Base-by-base conservation (phyloP, 2,888 invertebrate species). In the Aradus depressus region DNA sequence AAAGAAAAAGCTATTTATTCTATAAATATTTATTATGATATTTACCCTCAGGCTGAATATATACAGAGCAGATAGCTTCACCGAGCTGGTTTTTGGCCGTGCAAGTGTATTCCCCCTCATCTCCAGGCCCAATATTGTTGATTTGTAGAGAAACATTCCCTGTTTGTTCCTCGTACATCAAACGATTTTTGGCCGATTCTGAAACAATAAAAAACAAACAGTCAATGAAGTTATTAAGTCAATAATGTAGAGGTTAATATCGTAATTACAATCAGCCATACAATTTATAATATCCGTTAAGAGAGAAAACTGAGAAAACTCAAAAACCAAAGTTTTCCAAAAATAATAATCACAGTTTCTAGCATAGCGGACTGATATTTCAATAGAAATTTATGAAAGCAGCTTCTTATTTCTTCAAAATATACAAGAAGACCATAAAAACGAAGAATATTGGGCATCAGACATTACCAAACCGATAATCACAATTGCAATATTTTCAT, bases 21-120 rank as follows among this genome's bases (percentile, higher is more conserved):
- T 48, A 19, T 3, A 14, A 14, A 10, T 28, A 23, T 3, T 26
- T 16, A 10, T 19, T 26, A 25, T n/a, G 19, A 35, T 2, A 6
- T 44, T 10, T 59, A 60, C 88, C 87, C 70, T 92, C 91, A 3
- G 91, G 90, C 67, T 91, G 89, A 61, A 92, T 92, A 68, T 84
- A 90, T 47, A 92, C 91, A 54, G 91, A 91, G 71, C 92, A 93
- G 64, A 95, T 89, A 37, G 95, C 92, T 71, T 95, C 93, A 54
- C 98, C 97, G 64, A 90, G 91, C 66, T 89, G 87, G 71, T 95
- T 95, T 62, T 87, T 82, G 41, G 93, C 93, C 54, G 86, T 88
- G 70, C 93, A 92, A 1, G 91, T 91, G 69, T 95, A 95, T 72
- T 95, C 93, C 61, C 93, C 95, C 68, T 92, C 91, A 69, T 95